Percentiles rank a stretch among this genome's conserved stretches.
phyloP scores from a whole-genome alignment of 2,888 invertebrate genomes.

The Limenitis camilla region DNA sequence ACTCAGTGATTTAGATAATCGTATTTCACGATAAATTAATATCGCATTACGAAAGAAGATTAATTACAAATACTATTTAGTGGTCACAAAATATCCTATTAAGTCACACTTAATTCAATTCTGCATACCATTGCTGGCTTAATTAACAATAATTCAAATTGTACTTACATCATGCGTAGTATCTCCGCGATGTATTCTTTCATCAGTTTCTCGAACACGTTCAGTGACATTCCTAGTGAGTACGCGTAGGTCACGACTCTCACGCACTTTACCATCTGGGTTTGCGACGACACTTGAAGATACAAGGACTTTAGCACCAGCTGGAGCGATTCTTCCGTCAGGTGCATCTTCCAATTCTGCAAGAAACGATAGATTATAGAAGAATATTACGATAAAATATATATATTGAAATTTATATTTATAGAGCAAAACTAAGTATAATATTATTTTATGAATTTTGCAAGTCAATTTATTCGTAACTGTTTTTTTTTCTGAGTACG shows the following conservation, averaged over 20 bases:
- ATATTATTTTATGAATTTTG: no score
- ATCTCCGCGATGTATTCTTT: slow-evolving; percentile 87
- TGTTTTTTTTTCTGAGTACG: no score
- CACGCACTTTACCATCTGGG: slow-evolving; percentile 85
- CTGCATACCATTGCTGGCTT: slow-evolving; percentile 32
- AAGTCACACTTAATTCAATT: no score
- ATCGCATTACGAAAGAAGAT: no score
- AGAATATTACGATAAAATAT: no score
- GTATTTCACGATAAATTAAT: no score
- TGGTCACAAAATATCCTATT: no score
- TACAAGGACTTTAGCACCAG: slow-evolving; percentile 54
- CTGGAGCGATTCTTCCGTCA: slow-evolving; percentile 46
- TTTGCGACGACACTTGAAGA: slow-evolving; percentile 73
- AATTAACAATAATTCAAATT: neutral
- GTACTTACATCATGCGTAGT: slow-evolving; percentile 88
- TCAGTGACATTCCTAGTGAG: slow-evolving; percentile 88
- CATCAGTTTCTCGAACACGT: slow-evolving; percentile 87
- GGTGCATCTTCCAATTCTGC: slow-evolving; percentile 44
- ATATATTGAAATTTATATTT: neutral
- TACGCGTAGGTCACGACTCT: slow-evolving; percentile 85
- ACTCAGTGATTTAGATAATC: no score
- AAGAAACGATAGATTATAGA: neutral
- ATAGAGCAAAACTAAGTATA: no score
- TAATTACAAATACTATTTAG: no score
- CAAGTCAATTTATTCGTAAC: no score